Evolutionary conservation across 2,888 invertebrate genomes (phyloP).

Genomic region (Phyto melanocephala): DNA sequence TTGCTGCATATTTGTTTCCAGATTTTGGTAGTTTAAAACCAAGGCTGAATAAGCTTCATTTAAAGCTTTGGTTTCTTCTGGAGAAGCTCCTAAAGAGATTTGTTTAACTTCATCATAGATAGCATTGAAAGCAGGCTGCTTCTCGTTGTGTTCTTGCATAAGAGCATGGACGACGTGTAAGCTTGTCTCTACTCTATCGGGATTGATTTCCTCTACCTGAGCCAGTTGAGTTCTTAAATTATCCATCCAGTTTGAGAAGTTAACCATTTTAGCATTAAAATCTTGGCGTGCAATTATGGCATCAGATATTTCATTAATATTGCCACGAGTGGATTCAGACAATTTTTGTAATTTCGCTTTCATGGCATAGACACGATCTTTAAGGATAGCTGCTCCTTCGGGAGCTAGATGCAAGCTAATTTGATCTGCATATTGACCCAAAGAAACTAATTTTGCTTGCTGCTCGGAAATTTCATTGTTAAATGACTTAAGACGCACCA

Average conservation of each 20-base stretch:
- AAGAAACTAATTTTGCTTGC: conserved; percentile 88
- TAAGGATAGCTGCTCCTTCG: conserved; percentile 86
- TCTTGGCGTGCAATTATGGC: conserved; percentile 90
- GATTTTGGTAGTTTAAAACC: conserved; percentile 87
- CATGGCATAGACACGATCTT: conserved; percentile 85
- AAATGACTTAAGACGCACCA: conserved; percentile 87
- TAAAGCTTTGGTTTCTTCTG: conserved; percentile 86
- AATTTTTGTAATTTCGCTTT: conserved; percentile 87
- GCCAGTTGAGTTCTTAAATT: conserved; percentile 85
- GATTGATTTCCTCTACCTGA: conserved; percentile 88
- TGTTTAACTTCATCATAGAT: conserved; percentile 92
- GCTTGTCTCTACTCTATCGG: conserved; percentile 89
- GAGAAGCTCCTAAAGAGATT: conserved; percentile 84
- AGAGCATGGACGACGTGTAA: conserved; percentile 89
- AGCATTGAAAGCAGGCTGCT: conserved; percentile 86
- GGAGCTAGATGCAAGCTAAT: conserved; percentile 88
- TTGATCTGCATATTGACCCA: conserved; percentile 89
- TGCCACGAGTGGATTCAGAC: conserved; percentile 86
- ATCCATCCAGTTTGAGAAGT: conserved; percentile 90
- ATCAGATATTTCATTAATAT: conserved; percentile 90
- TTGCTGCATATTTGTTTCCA: conserved; percentile 86
- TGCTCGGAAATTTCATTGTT: conserved; percentile 92
- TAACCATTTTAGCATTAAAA: conserved; percentile 87
- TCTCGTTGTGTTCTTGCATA: conserved; percentile 91
- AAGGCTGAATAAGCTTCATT: conserved; percentile 88